A percentile compares a stretch with the other conserved stretches of the same genome.
Conservation (phyloP, 2,113 vertebrate species). For the Corythornis cristatus region DNA sequence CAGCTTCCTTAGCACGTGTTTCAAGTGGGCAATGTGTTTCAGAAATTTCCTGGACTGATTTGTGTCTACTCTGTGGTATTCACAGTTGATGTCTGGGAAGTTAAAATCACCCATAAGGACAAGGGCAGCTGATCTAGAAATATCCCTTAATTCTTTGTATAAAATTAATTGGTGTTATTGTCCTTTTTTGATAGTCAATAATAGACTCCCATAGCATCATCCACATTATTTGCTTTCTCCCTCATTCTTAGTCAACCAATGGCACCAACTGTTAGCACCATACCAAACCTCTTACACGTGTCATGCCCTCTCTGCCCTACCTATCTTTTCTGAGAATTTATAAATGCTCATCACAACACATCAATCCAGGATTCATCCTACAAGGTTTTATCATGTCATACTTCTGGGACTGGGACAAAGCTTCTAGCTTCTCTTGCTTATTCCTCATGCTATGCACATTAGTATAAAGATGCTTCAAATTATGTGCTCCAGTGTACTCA, state of each 20-base stretch:
- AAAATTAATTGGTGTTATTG: accelerated
- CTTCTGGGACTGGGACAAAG: not conserved
- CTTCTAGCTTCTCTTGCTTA: not conserved
- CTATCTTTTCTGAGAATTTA: not conserved
- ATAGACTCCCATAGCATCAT: not conserved
- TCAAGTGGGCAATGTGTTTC: not conserved
- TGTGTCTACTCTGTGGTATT: not conserved
- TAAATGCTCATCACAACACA: accelerated
- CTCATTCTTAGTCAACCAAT: not conserved
- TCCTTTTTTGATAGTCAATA: not conserved
- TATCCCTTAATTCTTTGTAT: not conserved
- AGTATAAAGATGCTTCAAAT: not conserved
- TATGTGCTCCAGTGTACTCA: not conserved
- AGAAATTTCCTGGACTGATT: not conserved
- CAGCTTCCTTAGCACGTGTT: not conserved
- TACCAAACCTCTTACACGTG: not conserved
- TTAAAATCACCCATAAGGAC: not conserved
- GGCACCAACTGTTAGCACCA: too few species aligned
- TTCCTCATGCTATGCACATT: accelerated
- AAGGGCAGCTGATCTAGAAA: not conserved
- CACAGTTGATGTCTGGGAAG: not conserved
- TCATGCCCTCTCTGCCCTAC: accelerated
- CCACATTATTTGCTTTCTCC: not conserved
- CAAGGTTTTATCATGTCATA: accelerated
- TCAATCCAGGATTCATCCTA: not conserved